Evolutionary conservation across 2,113 vertebrate genomes (phyloP), one percentile per base, ranked within the genome.

Genomic region (Turdus rufiventris): DNA sequence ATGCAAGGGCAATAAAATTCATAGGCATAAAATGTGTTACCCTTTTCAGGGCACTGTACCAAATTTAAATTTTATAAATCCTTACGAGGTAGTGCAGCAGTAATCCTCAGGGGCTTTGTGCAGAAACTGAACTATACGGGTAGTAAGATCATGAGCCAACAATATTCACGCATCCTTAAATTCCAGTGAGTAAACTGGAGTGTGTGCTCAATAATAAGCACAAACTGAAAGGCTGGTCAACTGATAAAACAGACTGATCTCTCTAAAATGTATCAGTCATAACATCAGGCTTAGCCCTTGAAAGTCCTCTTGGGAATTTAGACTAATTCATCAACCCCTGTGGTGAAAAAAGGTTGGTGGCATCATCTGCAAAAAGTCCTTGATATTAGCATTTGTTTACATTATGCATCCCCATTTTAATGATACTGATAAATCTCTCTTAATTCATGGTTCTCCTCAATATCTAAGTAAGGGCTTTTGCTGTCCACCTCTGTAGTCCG

Each of bases 11-110:
- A 85, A 40, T 45, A 72, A 82, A 68, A 76, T 70, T 62, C 29
- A 50, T 9, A 45, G 26, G 14, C 26, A 80, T 29, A 51, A 53
- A 68, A 75, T 40, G 7, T 7, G 15, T 36, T 57, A 50, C 9
- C 1, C 9, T 38, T 86, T 56, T 53, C 40, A 81, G 20, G 31
- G 13, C 28, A 60, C 6, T 66, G 14, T 26, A 48, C 23, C 21
- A 78, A 42, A 26, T 62, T 15, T 43, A 36, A n/a, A 57, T 78
- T 75, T 66, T 26, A 72, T 36, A 68, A 67, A 91, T 42, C 53
- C 6, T 8, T 61, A 23, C 0, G 1, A 82, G 71, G 24, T 14
- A 62, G 9, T 8, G 28, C 0, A 23, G 26, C 75, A 79, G 4
- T 71, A 66, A 58, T 4, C 24, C 9, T 63, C 2, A 3, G 6